Percentiles rank a stretch among this genome's conserved stretches.
phyloP scores from a whole-genome alignment of 2,797 vertebrate species.

The Rhadinocentrus ornatus region DNA sequence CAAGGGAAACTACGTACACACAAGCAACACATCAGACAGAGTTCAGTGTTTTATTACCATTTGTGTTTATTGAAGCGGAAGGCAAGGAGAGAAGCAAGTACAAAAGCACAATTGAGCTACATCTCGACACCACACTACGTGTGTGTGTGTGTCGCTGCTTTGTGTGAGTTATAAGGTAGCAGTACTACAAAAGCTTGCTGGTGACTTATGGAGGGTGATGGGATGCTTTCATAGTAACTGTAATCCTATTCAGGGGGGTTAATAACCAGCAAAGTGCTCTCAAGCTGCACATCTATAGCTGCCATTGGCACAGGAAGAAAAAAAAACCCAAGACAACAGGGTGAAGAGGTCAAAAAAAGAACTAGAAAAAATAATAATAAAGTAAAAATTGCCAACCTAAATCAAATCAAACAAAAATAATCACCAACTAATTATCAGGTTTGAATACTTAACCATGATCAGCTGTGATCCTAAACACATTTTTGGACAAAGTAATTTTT shows the following conservation, averaged over 20 bases:
- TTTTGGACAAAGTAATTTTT: conserved; percentile 5
- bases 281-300: conserved; percentile 64
- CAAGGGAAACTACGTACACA: neutral
- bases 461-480: neutral
- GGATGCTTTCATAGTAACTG: conserved; percentile 9
- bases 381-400: neutral
- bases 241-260: conserved; percentile 14
- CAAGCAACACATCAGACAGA: conserved; percentile 19
- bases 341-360: conserved; percentile 4
- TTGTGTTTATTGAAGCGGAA: conserved; percentile 68
- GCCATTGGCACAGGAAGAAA: conserved; percentile 55
- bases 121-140: conserved; percentile 51
- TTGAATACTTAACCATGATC: neutral
- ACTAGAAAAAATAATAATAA: neutral
- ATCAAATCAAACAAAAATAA: neutral
- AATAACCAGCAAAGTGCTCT: conserved; percentile 21
- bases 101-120: conserved; percentile 71
- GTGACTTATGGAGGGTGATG: conserved; percentile 25
- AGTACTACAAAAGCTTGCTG: conserved; percentile 39
- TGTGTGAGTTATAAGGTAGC: conserved; percentile 32
- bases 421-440: neutral
- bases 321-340: neutral
- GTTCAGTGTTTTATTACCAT: conserved; percentile 27
- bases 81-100: conserved; percentile 48
- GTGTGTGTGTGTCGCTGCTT: conserved; percentile 23